Conservation (phyloP, 2,888 invertebrate species). For the Drosophila cognata region DNA sequence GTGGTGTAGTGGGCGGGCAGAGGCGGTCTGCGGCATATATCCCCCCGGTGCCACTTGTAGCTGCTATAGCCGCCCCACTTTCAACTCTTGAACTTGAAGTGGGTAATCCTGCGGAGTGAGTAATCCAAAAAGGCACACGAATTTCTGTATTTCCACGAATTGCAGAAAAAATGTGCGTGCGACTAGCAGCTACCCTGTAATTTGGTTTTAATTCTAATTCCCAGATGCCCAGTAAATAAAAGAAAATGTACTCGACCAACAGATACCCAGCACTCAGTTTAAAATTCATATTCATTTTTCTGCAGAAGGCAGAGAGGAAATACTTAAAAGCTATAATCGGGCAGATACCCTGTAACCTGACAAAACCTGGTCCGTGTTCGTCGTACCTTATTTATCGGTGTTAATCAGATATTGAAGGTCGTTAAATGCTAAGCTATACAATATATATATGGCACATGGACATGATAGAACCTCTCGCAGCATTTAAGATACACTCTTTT, state of each 20-base stretch:
- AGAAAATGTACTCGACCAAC: not conserved
- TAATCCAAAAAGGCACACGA: not conserved
- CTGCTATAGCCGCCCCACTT: slow-evolving; percentile 42
- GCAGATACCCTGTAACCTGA: not conserved
- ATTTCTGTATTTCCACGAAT: not conserved
- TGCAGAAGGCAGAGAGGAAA: not conserved
- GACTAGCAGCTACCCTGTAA: not conserved
- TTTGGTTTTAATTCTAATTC: not conserved
- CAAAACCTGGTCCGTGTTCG: too few relatives aligned
- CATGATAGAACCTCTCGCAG: not conserved
- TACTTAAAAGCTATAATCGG: not conserved
- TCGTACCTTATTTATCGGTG: not conserved
- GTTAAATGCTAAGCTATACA: too few relatives aligned
- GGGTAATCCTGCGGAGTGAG: slow-evolving; percentile 23
- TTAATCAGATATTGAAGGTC: not conserved
- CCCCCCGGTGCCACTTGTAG: slow-evolving; percentile 69
- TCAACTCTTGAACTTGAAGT: slow-evolving; percentile 60
- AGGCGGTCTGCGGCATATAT: slow-evolving; percentile 21
- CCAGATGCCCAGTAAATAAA: not conserved
- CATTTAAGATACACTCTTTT: not conserved
- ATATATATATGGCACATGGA: too few relatives aligned
- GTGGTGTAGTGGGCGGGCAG: not conserved
- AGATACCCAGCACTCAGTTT: not conserved
- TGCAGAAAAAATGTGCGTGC: too few relatives aligned
- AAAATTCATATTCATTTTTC: not conserved